Conservation (phyloP, 2,797 vertebrate species). For the Pampus argenteus region DNA sequence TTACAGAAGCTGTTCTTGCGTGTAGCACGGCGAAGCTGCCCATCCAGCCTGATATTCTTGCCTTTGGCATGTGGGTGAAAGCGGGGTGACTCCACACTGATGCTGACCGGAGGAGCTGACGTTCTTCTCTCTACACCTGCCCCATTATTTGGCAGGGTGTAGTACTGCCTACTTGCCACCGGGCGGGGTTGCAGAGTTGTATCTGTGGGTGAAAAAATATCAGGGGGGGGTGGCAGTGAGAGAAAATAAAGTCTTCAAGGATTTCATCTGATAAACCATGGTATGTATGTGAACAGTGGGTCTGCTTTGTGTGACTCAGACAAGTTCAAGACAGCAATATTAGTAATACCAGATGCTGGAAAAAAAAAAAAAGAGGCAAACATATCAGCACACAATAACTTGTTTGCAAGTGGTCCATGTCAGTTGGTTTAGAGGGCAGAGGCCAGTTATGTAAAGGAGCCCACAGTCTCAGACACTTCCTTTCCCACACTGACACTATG, state of each 20-base stretch:
- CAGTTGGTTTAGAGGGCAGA: conserved; percentile 64
- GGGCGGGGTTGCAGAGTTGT: conserved; percentile 90
- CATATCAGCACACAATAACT: conserved; percentile 53
- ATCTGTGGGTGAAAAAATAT: conserved; percentile 82
- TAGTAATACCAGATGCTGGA: conserved; percentile 58
- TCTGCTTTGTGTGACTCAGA: conserved; percentile 30
- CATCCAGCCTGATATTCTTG: conserved; percentile 95
- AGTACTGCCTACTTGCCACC: conserved; percentile 90
- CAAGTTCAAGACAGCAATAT: conserved; percentile 42
- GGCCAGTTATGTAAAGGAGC: conserved; percentile 64
- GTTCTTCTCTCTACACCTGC: conserved; percentile 88
- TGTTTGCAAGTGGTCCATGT: conserved; percentile 33
- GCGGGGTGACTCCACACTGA: conserved; percentile 89
- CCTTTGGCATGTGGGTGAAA: conserved; percentile 98
- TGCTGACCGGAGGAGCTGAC: conserved; percentile 77
- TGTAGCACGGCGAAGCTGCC: conserved; percentile 92
- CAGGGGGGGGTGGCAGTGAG: neutral
- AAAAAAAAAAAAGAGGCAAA: conserved; percentile 53
- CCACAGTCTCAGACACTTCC: conserved; percentile 63
- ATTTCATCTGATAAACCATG: conserved; percentile 16
- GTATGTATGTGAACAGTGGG: conserved; percentile 3
- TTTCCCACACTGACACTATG: conserved; percentile 65
- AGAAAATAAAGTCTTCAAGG: conserved; percentile 23
- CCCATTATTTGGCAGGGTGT: conserved; percentile 87
- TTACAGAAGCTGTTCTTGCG: conserved; percentile 99